Evolutionary conservation across 2,797 vertebrate genomes (phyloP), one percentile per base, ranked within the genome.

Genomic region (Pachyuromys duprasi): DNA sequence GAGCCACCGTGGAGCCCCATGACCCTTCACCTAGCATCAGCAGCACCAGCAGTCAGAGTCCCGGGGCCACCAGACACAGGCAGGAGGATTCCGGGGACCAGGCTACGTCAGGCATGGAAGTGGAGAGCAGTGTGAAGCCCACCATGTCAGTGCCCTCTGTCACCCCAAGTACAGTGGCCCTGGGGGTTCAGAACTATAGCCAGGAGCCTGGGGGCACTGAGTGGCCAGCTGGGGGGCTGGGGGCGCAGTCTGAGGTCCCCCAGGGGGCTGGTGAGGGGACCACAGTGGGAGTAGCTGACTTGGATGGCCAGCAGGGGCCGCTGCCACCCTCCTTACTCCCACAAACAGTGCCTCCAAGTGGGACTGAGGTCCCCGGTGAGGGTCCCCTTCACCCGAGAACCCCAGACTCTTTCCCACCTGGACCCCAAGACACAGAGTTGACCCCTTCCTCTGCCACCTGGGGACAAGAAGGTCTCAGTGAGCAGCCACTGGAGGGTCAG

Each of bases 101-200:
- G 78, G 92, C 95, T 18, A 86, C 98, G 69, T 97, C 98, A 3
- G 97, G 97, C 31, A 94, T 97, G 96, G 98, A 98, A 87, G 95
- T 96, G 36, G 98, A 98, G 36, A 98, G 98, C 96, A 98, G 98
- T 82, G 97, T 98, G 97, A 98, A 97, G 65, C 98, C 98, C 24
- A 96, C 97, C 94, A 67, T 96, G 94, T 94, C 96, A 45, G 97
- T 94, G 0, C 94, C 97, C 93, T 95, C 98, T 39, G 86, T 96
- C 86, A 97, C 89, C 89, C 89, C 96, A 31, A 92, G 80, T 26
- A 31, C 92, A 3, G 94, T 84, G 94, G 36, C 86, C 86, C 65
- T 15, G 12, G 86, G 65, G 65, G 65, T 24, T 42, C 93, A 65
- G 94, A 95, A 92, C 65, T 18, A 81, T 22, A 57, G 55, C 88